Evolutionary conservation across 2,888 invertebrate genomes (phyloP), one percentile per base, ranked within the genome.

Genomic region (Drosophila hamatofila): DNA sequence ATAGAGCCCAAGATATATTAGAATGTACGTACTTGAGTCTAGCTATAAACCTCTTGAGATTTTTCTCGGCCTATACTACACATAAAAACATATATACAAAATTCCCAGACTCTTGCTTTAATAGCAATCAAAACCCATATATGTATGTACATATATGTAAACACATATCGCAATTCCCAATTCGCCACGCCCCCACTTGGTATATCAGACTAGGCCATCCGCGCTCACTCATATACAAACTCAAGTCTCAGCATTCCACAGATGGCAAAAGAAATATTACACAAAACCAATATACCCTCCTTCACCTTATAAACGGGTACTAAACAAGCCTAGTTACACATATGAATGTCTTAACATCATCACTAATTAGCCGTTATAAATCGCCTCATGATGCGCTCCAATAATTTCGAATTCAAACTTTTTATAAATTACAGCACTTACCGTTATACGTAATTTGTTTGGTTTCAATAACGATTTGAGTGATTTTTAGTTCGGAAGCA

Each of bases 361-460:
- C 30, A 12, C 18, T 30, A 49, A 49, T 21, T 49, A 18, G 18
- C 30, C 18, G 18, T 7, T 3, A 33, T 12, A 18, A 9, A 7
- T 33, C 21, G 51, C 4, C 14, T 3, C 59, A 3, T 49, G 72
- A 60, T 68, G 66, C 60, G 80, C 84, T 80, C 73, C 74, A 84
- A 69, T 84, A 76, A 49, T 6, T 49, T 6, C 30, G 35, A n/a
- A n/a, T 23, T 27, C 30, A 23, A 51, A 2, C 42, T 48, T 51
- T 41, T 27, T 21, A n/a, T 44, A 21, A 23, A 61, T 64, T 70
- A 44, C 60, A 63, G 51, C 57, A 67, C 58, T 71, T 61, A 74
- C 77, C 77, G 77, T 61, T 67, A 25, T 39, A 23, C 16, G 63
- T 59, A 27, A 35, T 23, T 16, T 18, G 11, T 48, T 5, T 33